Evolutionary conservation across 2,113 vertebrate genomes (phyloP).

Genomic region (cattle (Bos taurus)): DNA sequence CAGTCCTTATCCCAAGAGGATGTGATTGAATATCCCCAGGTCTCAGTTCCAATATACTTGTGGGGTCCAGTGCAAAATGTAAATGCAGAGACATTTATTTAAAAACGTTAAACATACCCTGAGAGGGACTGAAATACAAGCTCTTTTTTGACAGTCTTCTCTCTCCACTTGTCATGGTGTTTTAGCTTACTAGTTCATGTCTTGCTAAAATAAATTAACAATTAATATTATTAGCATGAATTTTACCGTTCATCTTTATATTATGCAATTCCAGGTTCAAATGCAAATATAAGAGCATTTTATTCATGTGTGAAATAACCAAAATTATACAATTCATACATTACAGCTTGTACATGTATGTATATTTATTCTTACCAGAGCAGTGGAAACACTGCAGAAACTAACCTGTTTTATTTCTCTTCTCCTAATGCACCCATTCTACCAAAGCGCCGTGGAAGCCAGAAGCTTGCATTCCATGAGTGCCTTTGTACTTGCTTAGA

Average conservation of each 20-base stretch:
- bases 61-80: neutral
- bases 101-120: neutral
- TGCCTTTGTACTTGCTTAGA: neutral
- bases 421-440: fast-evolving
- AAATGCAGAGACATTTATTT: neutral
- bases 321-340: neutral
- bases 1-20: neutral
- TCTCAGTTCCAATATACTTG: neutral
- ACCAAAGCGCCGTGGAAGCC: neutral
- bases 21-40: neutral
- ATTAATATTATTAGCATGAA: neutral
- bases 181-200: neutral
- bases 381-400: neutral
- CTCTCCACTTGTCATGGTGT: neutral
- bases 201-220: neutral
- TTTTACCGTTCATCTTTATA: neutral
- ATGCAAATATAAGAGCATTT: neutral
- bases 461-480: neutral
- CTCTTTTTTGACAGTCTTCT: neutral
- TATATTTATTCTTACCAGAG: neutral
- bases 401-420: too few species aligned
- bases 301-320: neutral
- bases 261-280: neutral
- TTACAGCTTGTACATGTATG: fast-evolving
- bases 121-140: neutral